These are phyloP conservation scores for Centropristis striata DNA, from an alignment of 2,113 vertebrate genomes.

Conservation along the genomic window DNA sequence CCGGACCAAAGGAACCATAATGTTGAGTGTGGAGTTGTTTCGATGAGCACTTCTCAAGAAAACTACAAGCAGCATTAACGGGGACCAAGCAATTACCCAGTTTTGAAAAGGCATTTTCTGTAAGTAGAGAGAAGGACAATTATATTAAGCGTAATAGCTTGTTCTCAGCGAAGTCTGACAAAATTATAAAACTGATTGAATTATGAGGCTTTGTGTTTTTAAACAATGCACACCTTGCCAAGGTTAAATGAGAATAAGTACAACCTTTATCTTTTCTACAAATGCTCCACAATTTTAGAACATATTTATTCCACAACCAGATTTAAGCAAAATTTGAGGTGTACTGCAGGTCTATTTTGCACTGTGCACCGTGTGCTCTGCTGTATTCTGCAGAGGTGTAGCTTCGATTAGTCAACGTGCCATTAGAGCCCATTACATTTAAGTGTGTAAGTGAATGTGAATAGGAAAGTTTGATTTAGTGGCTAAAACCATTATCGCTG, in stretches of 20 bases:
- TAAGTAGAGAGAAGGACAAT: neutral
- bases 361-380: neutral
- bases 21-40: too few species aligned
- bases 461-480: slow-evolving; percentile 65
- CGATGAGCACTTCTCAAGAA: too few species aligned
- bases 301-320: neutral
- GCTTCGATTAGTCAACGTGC: slow-evolving; percentile 27
- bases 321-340: neutral
- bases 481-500: slow-evolving; percentile 46
- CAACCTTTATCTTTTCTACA: neutral
- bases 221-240: neutral
- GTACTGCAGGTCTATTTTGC: neutral
- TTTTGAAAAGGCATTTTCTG: too few species aligned
- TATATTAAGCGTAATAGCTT: neutral
- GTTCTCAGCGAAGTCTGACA: neutral
- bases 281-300: neutral
- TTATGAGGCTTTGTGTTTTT: neutral
- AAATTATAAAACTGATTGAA: neutral
- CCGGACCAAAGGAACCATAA: too few species aligned
- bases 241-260: neutral
- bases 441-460: slow-evolving; percentile 44
- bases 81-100: too few species aligned
- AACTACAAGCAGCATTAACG: too few species aligned
- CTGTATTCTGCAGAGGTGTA: slow-evolving; percentile 12
- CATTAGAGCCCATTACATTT: slow-evolving; percentile 45